Conservation (phyloP, 2,113 vertebrate genomes). For the Saiga tatarica region DNA sequence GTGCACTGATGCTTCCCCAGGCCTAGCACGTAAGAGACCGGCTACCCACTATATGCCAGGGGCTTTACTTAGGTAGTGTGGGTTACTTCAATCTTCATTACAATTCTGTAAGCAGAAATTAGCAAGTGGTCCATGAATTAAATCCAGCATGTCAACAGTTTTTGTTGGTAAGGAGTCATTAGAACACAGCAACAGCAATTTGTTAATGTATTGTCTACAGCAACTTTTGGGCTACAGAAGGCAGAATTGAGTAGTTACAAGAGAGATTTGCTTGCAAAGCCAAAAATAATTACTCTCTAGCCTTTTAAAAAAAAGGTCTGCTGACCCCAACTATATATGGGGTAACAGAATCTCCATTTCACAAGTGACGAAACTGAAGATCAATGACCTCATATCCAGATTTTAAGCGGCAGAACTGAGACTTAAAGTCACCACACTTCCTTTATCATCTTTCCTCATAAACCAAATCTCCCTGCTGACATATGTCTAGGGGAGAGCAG, state of each 20-base stretch:
- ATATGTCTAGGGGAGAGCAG: neutral
- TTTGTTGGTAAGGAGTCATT: neutral
- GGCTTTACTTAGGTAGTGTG: neutral
- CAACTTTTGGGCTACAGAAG: neutral
- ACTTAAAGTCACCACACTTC: neutral
- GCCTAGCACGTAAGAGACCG: neutral
- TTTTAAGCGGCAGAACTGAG: neutral
- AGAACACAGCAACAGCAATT: neutral
- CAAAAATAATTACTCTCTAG: neutral
- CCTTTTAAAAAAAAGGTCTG: neutral
- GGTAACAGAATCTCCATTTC: neutral
- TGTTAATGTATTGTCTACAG: neutral
- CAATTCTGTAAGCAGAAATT: neutral
- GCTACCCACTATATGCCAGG: neutral
- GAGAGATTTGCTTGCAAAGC: neutral
- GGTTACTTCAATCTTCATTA: neutral
- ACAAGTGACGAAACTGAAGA: neutral
- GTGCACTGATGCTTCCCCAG: neutral
- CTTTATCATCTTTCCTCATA: neutral
- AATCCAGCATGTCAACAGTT: neutral
- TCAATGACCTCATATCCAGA: neutral
- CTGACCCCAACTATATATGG: neutral
- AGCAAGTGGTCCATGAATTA: neutral
- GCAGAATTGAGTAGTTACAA: neutral
- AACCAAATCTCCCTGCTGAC: neutral